Base-by-base conservation (phyloP, 2,113 vertebrate genomes). In the Plecotus auritus region DNA sequence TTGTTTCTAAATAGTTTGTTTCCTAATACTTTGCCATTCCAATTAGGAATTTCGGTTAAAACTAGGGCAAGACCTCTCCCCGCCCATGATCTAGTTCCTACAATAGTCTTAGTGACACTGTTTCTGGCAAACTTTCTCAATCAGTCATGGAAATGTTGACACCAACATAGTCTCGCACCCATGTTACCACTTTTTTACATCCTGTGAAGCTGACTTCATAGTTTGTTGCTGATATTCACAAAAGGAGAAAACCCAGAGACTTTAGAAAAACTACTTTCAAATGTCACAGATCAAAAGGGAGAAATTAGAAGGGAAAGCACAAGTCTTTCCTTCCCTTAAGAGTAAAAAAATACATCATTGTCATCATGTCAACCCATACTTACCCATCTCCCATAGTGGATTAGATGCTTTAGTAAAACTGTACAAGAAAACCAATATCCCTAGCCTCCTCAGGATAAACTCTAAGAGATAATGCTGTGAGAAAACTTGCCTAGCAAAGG, bases 61-160 rank as follows among this genome's bases (percentile, higher is more conserved):
- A 86, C 35, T 72, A 40, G 49, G 76, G 7, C 66, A 90, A 66
- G 61, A 67, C 51, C 51, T 86, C 54, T 72, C 37, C 64, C 56
- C 32, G 69, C 23, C 83, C 47, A 76, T 1, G 6, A 37, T 85
- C 70, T 40, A 93, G 74, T 76, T 90, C 73, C 73, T 82, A 85
- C 40, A 70, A 85, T 2, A 84, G 69, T 84, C 74, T 40, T 80
- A 37, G 23, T 78, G 80, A 84, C 59, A 77, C 49, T 69, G 70
- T 72, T 94, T 86, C 56, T 86, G 37, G 85, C 64, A 90, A 90
- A 69, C 49, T 72, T 87, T 94, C 85, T 93, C 91, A 23, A 88
- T 47, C 78, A 51, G 83, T 72, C 84, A 88, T 73, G 90, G 37
- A 85, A 88, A 95, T 26, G 12, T 83, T 66, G 95, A 72, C 32